A percentile compares a stretch with the other conserved stretches of the same genome.
phyloP scores from a whole-genome alignment of 2,888 invertebrate species.

The Mythimna loreyi region DNA sequence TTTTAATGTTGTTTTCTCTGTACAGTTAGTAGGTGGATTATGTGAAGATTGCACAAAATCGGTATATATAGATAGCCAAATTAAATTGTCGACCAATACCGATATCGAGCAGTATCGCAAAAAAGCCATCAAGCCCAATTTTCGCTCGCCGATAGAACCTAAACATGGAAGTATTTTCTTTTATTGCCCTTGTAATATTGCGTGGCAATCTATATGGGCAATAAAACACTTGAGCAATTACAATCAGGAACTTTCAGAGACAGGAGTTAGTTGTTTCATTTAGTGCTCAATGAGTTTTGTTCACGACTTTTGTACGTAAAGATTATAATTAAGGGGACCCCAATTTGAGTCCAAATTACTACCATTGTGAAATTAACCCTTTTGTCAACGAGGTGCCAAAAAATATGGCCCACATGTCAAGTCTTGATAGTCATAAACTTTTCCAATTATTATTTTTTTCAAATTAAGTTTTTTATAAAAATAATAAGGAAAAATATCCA shows the following conservation, averaged over 20 bases:
- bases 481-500: too few relatives aligned
- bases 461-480: too few relatives aligned
- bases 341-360: not conserved
- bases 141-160: not conserved
- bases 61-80: too few relatives aligned
- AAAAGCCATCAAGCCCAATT: not conserved
- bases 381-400: too few relatives aligned
- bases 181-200: constrained; percentile 32
- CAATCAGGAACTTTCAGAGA: constrained; percentile 39
- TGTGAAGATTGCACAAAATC: too few relatives aligned
- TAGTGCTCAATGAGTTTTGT: constrained; percentile 27
- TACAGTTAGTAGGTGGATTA: too few relatives aligned
- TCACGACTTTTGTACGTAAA: not conserved
- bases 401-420: too few relatives aligned
- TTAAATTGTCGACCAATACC: not conserved
- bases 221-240: constrained; percentile 55
- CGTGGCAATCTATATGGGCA: constrained; percentile 21
- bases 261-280: constrained; percentile 34
- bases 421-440: too few relatives aligned
- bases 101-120: not conserved
- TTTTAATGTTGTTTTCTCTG: too few relatives aligned
- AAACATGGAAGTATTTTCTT: constrained; percentile 19
- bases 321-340: not conserved
- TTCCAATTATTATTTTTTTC: too few relatives aligned
- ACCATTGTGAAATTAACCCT: too few relatives aligned